A percentile compares a stretch with the other conserved stretches of the same genome.
Conservation (phyloP, 2,113 vertebrate species). For the Cricetomys ansorgei region DNA sequence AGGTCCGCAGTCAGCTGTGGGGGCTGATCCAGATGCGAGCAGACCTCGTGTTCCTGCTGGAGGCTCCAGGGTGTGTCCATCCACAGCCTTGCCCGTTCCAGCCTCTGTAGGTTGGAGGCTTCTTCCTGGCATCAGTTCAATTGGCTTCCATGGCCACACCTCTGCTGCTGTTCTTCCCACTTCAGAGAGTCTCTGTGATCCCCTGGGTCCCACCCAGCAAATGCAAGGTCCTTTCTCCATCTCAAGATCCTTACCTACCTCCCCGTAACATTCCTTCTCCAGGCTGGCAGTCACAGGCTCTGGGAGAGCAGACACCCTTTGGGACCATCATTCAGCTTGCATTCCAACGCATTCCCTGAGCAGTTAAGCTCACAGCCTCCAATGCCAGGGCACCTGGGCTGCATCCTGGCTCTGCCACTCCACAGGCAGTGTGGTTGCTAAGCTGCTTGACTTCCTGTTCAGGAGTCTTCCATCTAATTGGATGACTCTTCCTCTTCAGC, state of each 20-base stretch:
- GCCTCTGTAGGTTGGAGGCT: neutral
- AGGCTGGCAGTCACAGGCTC: neutral
- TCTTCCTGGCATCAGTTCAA: neutral
- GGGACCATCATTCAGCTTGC: neutral
- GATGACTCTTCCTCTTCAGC: neutral
- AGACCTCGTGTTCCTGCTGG: neutral
- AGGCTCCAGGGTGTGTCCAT: neutral
- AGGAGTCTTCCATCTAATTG: neutral
- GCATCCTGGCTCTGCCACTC: neutral
- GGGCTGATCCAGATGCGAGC: neutral
- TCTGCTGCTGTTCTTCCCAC: neutral
- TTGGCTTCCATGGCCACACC: no score
- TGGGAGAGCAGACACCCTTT: neutral
- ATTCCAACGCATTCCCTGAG: neutral
- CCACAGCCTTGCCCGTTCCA: neutral
- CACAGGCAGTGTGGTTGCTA: neutral
- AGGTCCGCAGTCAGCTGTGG: neutral
- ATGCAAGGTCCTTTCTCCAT: neutral
- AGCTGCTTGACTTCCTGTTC: neutral
- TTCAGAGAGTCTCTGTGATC: neutral
- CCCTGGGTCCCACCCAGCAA: neutral
- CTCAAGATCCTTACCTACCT: neutral
- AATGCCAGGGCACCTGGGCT: neutral
- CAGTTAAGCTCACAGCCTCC: neutral
- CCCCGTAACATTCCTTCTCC: neutral